A percentile compares a stretch with the other conserved stretches of the same genome.
These are phyloP conservation scores for Chinchilla lanigera DNA, from an alignment of 2,113 vertebrate genomes.

Conservation along the genomic window DNA sequence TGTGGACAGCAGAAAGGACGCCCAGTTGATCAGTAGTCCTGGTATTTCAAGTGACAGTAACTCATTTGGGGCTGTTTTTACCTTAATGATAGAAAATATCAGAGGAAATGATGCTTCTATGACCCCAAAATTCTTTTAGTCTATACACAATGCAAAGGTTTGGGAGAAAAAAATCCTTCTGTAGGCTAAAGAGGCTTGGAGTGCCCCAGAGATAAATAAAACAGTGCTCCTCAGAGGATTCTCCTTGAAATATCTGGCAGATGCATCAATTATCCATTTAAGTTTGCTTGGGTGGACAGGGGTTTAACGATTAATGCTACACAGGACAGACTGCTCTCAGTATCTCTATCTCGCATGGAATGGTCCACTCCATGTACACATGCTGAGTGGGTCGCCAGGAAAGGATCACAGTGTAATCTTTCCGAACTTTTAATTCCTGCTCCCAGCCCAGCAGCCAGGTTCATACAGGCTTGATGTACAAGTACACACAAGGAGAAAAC, in stretches of 20 bases:
- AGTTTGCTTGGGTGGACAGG: neutral
- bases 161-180: neutral
- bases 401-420: neutral
- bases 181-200: neutral
- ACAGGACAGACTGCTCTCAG: neutral
- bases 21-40: too few relatives aligned
- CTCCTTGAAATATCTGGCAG: neutral
- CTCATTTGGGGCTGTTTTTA: neutral
- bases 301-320: neutral
- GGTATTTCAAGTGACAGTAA: neutral
- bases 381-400: neutral
- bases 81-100: neutral
- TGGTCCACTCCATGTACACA: accelerated
- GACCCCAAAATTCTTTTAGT: neutral
- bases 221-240: neutral
- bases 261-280: neutral
- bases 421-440: neutral
- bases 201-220: neutral
- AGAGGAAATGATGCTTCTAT: neutral
- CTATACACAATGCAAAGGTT: neutral
- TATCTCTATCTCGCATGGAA: neutral
- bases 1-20: neutral
- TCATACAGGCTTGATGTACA: neutral
- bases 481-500: neutral
- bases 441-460: neutral